phyloP scores from a whole-genome alignment of 2,113 vertebrate species.

The Ramphastos sulfuratus region DNA sequence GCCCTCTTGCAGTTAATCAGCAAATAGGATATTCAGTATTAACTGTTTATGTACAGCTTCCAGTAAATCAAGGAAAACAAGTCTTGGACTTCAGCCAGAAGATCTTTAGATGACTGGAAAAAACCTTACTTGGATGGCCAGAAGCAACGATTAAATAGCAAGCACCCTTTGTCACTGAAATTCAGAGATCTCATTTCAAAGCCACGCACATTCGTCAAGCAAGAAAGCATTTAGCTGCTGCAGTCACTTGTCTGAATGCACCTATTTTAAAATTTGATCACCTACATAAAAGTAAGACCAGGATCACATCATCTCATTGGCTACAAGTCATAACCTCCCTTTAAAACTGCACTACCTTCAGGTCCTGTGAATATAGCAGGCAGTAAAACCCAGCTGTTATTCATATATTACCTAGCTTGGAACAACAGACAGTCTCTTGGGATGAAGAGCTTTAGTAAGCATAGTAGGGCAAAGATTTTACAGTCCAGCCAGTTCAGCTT shows the following conservation, averaged over 20 bases:
- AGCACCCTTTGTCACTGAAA: background rate
- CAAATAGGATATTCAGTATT: background rate
- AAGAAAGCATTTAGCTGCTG: background rate
- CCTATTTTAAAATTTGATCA: conserved; percentile 45
- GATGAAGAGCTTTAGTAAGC: conserved; percentile 9
- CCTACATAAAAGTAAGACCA: conserved; percentile 31
- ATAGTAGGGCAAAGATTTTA: background rate
- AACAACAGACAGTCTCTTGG: background rate
- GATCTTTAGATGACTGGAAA: background rate
- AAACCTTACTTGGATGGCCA: background rate
- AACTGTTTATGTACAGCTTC: background rate
- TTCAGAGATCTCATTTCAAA: background rate
- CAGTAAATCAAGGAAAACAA: background rate
- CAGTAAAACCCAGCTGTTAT: conserved; percentile 29
- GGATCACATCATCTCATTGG: background rate
- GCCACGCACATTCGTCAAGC: background rate
- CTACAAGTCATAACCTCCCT: conserved; percentile 43
- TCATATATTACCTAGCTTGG: conserved; percentile 2
- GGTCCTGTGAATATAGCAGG: background rate
- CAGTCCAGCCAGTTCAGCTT: background rate
- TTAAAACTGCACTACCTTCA: background rate
- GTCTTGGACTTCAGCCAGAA: background rate
- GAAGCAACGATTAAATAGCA: background rate
- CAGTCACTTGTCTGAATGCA: background rate
- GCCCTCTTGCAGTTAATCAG: background rate